These are phyloP conservation scores for Myotis lucifugus DNA, from an alignment of 2,113 vertebrate species.

Conservation along the genomic window DNA sequence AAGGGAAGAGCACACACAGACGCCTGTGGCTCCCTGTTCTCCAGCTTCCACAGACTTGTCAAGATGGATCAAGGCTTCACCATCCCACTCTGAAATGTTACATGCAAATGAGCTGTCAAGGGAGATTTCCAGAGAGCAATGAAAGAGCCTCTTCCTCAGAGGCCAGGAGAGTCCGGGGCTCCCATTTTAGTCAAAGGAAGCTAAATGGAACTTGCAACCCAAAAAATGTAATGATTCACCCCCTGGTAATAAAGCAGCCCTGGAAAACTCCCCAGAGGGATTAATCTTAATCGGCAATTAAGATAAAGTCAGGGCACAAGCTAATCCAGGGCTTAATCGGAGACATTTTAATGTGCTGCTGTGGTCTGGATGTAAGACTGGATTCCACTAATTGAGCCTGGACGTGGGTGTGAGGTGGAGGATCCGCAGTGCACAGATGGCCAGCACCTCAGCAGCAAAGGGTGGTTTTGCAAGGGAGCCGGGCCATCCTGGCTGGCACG, in stretches of 20 bases:
- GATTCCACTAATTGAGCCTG: slow-evolving; percentile 62
- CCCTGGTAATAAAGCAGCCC: slow-evolving; percentile 51
- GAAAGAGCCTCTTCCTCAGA: background rate
- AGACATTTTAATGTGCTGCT: slow-evolving; percentile 75
- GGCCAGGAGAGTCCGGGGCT: background rate
- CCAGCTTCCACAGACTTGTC: background rate
- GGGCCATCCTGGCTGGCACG: background rate
- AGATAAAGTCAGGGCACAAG: slow-evolving; percentile 75
- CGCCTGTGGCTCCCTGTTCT: background rate
- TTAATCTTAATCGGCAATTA: slow-evolving; percentile 79
- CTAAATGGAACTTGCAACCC: slow-evolving; percentile 59
- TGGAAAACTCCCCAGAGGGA: slow-evolving; percentile 68
- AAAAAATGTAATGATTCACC: slow-evolving; percentile 71
- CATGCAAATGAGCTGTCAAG: slow-evolving; percentile 39
- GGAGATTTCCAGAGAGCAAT: background rate
- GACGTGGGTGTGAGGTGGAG: slow-evolving; percentile 15
- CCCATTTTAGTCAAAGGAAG: slow-evolving; percentile 52
- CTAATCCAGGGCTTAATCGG: slow-evolving; percentile 77
- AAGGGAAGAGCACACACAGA: background rate
- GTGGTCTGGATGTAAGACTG: slow-evolving; percentile 51
- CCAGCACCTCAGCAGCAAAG: background rate
- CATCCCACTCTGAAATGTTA: background rate
- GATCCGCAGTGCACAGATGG: background rate
- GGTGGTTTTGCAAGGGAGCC: background rate
- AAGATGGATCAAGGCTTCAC: slow-evolving; percentile 15